Conservation (phyloP, 2,113 vertebrate species). For the Pelodiscus sinensis region DNA sequence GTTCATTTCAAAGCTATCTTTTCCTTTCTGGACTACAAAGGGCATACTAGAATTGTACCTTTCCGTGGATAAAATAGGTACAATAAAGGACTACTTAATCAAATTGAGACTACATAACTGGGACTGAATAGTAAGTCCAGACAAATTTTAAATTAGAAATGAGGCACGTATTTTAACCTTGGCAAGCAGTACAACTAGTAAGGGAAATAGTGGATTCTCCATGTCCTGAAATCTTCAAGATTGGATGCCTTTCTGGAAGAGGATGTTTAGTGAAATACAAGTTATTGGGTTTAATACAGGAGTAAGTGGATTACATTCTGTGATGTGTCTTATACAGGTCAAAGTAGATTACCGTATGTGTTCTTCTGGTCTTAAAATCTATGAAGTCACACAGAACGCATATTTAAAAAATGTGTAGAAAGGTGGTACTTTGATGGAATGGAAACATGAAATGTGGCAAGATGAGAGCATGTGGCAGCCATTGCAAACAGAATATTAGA, state of each 20-base stretch:
- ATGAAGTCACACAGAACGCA: conserved; percentile 37
- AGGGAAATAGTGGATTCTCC: background rate
- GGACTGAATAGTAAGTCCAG: background rate
- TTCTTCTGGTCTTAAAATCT: background rate
- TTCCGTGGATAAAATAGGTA: background rate
- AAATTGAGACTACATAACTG: background rate
- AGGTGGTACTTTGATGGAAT: conserved; percentile 53
- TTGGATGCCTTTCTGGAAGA: background rate
- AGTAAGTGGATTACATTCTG: background rate
- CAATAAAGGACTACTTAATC: background rate
- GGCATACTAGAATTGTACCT: background rate
- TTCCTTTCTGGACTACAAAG: background rate
- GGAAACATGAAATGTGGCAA: conserved; percentile 67
- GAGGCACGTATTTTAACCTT: background rate
- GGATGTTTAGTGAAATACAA: background rate
- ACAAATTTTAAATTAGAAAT: background rate
- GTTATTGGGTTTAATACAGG: background rate
- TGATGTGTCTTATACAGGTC: background rate
- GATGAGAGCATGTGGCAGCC: conserved; percentile 52
- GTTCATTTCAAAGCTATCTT: background rate
- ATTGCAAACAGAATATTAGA: background rate
- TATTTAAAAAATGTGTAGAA: conserved; percentile 46
- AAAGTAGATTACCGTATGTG: background rate
- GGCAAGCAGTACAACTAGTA: accelerated
- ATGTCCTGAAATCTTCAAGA: accelerated